Percentiles rank a stretch among this genome's conserved stretches.
Evolutionary conservation across 2,113 vertebrate genomes (phyloP).

Genomic region (Ceyx melanurus): DNA sequence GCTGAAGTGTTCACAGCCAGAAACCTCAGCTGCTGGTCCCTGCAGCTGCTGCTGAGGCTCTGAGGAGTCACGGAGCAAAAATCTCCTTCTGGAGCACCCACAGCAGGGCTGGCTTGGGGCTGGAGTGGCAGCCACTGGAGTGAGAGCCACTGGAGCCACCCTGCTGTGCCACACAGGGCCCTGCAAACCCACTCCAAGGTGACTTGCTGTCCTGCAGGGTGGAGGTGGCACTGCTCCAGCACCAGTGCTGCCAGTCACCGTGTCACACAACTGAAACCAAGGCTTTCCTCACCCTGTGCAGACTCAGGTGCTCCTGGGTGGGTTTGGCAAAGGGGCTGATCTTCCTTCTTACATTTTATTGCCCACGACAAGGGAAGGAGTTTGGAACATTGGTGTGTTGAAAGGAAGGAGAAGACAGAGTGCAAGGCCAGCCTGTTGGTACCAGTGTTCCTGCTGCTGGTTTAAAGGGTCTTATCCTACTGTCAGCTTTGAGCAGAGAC

Average conservation of each 20-base stretch:
- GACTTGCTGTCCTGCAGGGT: not conserved
- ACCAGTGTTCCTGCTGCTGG: not conserved
- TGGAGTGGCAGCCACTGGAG: not conserved
- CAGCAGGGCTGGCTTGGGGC: not conserved
- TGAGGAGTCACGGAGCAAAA: not conserved
- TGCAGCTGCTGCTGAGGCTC: slow-evolving; percentile 14
- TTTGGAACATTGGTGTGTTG: not conserved
- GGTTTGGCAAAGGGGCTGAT: not conserved
- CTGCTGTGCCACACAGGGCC: not conserved
- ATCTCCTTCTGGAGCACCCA: not conserved
- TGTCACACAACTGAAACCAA: not conserved
- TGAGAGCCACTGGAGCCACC: not conserved
- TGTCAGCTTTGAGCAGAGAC: not conserved
- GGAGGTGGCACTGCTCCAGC: not conserved
- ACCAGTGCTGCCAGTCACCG: not conserved
- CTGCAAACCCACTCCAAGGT: not conserved
- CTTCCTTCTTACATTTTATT: not conserved
- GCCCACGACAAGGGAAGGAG: not conserved
- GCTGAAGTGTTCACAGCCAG: not conserved
- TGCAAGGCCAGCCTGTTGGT: not conserved
- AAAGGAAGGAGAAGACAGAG: not conserved
- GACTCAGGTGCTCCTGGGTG: not conserved
- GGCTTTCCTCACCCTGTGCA: not conserved
- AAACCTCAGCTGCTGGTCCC: slow-evolving; percentile 26
- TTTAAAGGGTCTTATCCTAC: not conserved